Evolutionary conservation across 2,888 invertebrate genomes (phyloP), one percentile per base, ranked within the genome.

Genomic region (Helobdella robusta): DNA sequence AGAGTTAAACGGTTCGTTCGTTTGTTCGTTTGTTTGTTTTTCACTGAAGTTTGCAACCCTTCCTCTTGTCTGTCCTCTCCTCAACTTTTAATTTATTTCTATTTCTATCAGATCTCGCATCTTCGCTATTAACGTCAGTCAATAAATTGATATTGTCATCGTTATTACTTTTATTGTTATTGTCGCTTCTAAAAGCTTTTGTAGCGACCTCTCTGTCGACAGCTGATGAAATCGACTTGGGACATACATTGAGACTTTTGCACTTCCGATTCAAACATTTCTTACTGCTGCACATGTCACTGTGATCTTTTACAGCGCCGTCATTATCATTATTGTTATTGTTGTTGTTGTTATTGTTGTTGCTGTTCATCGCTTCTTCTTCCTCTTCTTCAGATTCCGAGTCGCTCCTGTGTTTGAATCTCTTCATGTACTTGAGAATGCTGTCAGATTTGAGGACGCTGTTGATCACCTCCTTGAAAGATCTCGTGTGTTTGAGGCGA

Each of bases 381-480:
- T 68, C 68, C 23, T 69, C 68, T 32, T 62, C 65, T 6, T 69
- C 68, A 3, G 61, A 28, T 32, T 70, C 72, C 0, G 70, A 66
- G 66, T 72, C 72, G 44, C 70, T 70, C n/a, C 72, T 65, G 63
- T 71, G 71, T 20, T 56, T 63, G 67, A 69, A 70, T 25, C 68
- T 66, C 59, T 63, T 60, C 61, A 70, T 44, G 11, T 67, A 67
- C 44, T 69, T 52, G n/a, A 77, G 66, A n/a, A 76, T 75, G 35
- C 70, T 72, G 64, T 76, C 75, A 61, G 73, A 72, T 48, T 71
- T 68, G 15, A 71, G 56, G 20, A 77, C 72, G 50, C 73, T 71
- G 32, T 69, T 68, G 4, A 75, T 77, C n/a, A 75, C 70, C 8
- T 74, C 72, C 44, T 72, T 72, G 68, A 77, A 77, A 8, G 76